Evolutionary conservation across 2,888 invertebrate genomes (phyloP).

Genomic region (Melanargia galathea): DNA sequence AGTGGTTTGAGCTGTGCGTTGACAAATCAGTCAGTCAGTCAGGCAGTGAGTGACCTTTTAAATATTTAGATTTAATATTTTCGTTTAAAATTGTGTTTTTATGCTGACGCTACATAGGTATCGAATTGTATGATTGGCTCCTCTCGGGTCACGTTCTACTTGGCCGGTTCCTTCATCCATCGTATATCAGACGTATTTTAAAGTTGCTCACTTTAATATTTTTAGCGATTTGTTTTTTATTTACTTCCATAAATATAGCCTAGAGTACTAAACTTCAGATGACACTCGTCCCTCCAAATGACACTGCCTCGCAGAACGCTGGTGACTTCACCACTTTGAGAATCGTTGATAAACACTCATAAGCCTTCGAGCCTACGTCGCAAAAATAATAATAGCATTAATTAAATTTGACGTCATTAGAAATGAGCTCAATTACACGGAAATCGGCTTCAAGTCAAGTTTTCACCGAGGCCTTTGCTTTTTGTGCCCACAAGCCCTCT

Average conservation of each 20-base stretch:
- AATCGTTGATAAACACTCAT: not conserved
- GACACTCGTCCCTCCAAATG: no score
- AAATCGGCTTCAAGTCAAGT: constrained; percentile 13
- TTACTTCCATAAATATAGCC: no score
- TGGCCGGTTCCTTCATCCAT: constrained; percentile 21
- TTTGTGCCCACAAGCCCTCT: constrained; percentile 10
- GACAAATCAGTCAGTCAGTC: no score
- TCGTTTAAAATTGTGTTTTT: not conserved
- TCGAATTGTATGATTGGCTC: constrained; percentile 23
- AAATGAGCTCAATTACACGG: constrained; percentile 1
- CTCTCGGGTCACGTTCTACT: constrained; percentile 26
- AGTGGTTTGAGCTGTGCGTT: no score
- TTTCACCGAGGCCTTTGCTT: constrained; percentile 2
- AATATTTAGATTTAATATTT: no score
- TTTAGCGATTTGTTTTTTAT: not conserved
- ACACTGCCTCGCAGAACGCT: no score
- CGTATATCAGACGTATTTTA: constrained; percentile 24
- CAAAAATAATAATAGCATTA: constrained; percentile 8
- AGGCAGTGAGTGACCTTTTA: no score
- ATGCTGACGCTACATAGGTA: constrained; percentile 21
- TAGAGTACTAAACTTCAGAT: no score
- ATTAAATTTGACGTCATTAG: constrained; percentile 6
- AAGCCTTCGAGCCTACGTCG: not conserved
- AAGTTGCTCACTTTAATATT: constrained; percentile 3
- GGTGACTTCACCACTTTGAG: no score